Conservation (phyloP, 2,888 invertebrate genomes). For the Hydroisotoma schaefferi region DNA sequence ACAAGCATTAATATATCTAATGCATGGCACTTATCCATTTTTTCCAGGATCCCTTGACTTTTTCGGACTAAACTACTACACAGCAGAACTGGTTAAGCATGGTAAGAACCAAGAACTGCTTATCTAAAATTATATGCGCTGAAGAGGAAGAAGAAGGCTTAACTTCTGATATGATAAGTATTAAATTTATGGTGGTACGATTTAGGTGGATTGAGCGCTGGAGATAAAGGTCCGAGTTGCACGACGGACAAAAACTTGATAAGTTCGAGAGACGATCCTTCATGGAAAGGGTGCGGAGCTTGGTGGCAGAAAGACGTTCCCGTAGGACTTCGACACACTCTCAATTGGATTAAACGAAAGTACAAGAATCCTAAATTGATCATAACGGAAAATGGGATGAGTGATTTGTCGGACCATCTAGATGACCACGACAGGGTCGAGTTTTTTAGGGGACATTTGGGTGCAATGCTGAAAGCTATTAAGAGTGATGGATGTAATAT, state of each 20-base stretch:
- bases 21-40: neutral
- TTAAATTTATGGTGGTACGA: too few relatives aligned
- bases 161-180: too few relatives aligned
- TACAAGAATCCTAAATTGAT: constrained; percentile 42
- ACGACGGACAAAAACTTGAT: constrained; percentile 25
- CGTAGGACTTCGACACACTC: constrained; percentile 30
- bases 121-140: too few relatives aligned
- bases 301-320: constrained; percentile 44
- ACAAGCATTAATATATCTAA: neutral
- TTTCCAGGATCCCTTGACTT: constrained; percentile 40
- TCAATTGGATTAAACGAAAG: constrained; percentile 36
- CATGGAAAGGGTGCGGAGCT: constrained; percentile 32
- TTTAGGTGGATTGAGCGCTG: too few relatives aligned
- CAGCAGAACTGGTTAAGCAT: neutral
- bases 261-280: constrained; percentile 28
- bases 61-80: constrained; percentile 46
- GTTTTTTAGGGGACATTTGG: constrained; percentile 44
- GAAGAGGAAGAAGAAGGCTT: too few relatives aligned
- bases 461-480: constrained; percentile 45
- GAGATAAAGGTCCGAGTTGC: constrained; percentile 25
- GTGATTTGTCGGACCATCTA: constrained; percentile 25
- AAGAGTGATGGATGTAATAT: constrained; percentile 44
- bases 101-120: neutral
- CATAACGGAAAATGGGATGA: constrained; percentile 46
- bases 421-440: constrained; percentile 44